Evolutionary conservation across 2,888 invertebrate genomes (phyloP).

Genomic region (Syrphus vitripennis): DNA sequence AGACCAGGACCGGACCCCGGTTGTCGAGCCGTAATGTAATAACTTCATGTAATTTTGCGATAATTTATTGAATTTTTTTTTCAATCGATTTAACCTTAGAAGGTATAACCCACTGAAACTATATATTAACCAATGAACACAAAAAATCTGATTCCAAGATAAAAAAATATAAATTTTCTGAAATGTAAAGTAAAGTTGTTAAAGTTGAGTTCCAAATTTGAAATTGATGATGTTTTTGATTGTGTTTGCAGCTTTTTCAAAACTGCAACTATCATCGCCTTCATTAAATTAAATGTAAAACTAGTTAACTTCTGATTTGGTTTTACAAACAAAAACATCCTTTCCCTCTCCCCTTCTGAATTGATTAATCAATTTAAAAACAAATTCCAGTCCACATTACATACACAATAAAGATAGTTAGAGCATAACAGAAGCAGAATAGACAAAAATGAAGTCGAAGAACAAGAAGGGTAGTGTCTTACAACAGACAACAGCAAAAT

Average conservation of each 20-base stretch:
- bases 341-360: neutral
- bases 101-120: no score
- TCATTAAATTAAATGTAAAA: neutral
- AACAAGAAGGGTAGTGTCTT: neutral
- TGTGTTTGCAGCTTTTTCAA: neutral
- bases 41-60: no score
- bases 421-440: neutral
- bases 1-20: no score
- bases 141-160: no score
- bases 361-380: conserved; percentile 54
- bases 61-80: no score
- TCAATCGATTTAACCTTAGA: no score
- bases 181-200: no score
- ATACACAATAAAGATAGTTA: neutral
- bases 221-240: no score
- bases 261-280: neutral
- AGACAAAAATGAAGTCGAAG: neutral
- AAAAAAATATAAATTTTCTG: no score
- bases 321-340: neutral
- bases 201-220: no score
- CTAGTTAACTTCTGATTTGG: conserved; percentile 23
- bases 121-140: no score
- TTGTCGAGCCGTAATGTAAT: no score
- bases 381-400: neutral
- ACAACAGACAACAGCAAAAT: conserved; percentile 15